Evolutionary conservation across 2,797 vertebrate species (phyloP), one percentile per base, ranked within the genome.

Genomic region (Pangasius mekongensis): DNA sequence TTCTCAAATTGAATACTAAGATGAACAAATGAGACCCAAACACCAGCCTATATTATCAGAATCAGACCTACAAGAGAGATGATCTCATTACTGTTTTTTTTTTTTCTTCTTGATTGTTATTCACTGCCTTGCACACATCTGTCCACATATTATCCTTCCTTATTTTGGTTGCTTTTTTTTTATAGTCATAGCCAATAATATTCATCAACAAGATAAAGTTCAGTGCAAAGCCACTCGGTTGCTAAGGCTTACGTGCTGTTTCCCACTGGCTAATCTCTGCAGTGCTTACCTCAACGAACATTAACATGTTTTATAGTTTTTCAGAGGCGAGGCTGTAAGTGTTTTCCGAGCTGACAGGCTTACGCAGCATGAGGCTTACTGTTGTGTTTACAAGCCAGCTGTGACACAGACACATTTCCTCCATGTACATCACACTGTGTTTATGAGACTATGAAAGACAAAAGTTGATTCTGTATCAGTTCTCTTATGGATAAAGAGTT

Each of bases 241-340:
- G 82, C 82, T 83, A 83, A 49, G 81, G 60, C 39, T 30, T 30
- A 83, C 81, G 20, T 14, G 22, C 33, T 22, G 80, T 82, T 43
- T 43, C 22, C 58, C 80, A 43, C 58, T 83, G 81, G 39, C 24
- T 83, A 64, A 83, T 83, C 81, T 83, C 36, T 47, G 58, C 24
- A n/a, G 22, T 3, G 14, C 58, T 43, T 83, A 27, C 36, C 81
- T 64, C 81, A 47, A 6, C 13, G 20, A n/a, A 66, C 82, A 83
- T 66, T 83, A 83, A 49, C 82, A 49, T 20, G 27, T 20, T 83
- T 83, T 83, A 83, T 83, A 83, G 62, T 83, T 49, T 83, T 66
- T 83, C 9, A 66, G 27, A 30, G 27, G 82, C 16, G 14, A 83
- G 39, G 82, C 82, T 67, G 13, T 66, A n/a, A n/a, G 39, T 66